Percentiles rank a stretch among this genome's conserved stretches.
Evolutionary conservation across 2,888 invertebrate genomes (phyloP).

Genomic region (Caradrina kadenii): DNA sequence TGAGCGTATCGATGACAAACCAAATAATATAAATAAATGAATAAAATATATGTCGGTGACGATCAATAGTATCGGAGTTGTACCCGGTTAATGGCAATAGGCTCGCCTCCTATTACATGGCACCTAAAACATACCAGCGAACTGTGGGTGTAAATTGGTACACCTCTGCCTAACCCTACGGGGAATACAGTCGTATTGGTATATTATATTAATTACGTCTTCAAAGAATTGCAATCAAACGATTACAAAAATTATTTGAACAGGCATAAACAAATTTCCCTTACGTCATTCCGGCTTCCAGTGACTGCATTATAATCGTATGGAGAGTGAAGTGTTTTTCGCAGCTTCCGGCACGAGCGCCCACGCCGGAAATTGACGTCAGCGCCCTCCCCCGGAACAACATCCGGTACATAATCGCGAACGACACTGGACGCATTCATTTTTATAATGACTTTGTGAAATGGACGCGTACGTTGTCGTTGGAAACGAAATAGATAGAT

Average conservation of each 20-base stretch:
- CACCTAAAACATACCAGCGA: no score
- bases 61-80: no score
- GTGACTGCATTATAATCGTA: slow-evolving; percentile 68
- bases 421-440: slow-evolving; percentile 76
- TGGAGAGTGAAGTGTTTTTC: slow-evolving; percentile 70
- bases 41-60: no score
- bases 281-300: slow-evolving; percentile 52
- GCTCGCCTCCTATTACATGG: no score
- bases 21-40: no score
- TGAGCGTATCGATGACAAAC: no score
- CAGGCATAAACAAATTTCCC: slow-evolving; percentile 59
- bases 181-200: no score
- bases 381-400: slow-evolving; percentile 76
- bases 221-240: not conserved
- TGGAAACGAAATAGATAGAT: slow-evolving; percentile 39
- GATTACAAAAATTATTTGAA: slow-evolving; percentile 29
- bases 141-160: no score
- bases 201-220: no score
- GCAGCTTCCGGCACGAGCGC: slow-evolving; percentile 77
- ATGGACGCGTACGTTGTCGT: slow-evolving; percentile 35
- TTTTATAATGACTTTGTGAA: slow-evolving; percentile 71
- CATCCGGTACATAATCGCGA: slow-evolving; percentile 79
- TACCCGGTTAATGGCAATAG: no score
- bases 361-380: slow-evolving; percentile 80
- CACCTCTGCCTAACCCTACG: no score